Base-by-base conservation (phyloP, 2,888 invertebrate genomes). In the Clitarchus hookeri region DNA sequence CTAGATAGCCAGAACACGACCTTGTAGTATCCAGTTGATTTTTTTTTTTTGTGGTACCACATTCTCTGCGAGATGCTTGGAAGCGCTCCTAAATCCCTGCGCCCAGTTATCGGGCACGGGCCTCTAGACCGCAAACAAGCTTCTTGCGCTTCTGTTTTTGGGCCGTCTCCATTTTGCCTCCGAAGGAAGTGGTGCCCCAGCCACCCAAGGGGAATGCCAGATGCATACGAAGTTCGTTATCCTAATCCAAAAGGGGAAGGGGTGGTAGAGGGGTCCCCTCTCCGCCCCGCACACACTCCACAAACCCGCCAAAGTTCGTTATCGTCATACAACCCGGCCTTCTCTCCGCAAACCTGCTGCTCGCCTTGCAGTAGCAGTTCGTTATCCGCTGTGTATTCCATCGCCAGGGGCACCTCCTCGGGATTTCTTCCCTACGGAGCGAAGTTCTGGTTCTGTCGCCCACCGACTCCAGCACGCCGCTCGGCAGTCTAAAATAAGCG, bases 221-320 rank as follows among this genome's bases (percentile, higher is more conserved):
- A 65, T 65, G 65, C 65, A 65, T 65, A 65, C 65, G 8, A 65
- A 65, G 65, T 65, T 65, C 65, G 65, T 65, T 65, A 65, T 65
- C 65, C 65, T 65, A 65, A 65, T 65, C 23, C 65, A 65, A n/a
- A 65, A n/a, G 16, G 65, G 65, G 8, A n/a, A 19, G 16, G 65
- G 65, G n/a, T 0, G 65, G 3, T 8, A 23, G n/a, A 23, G 8
- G 53, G 53, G 19, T 19, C 53, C 53, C 53, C 53, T 19, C 53
- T 19, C 8, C 4, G 12, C 53, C 53, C 53, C 53, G 19, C 13
- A 53, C 19, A 12, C 53, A 6, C 19, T 23, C 65, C 23, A n/a
- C n/a, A 65, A 65, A 6, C n/a, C 65, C 12, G 0, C 65, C 0
- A 8, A 65, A 65, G 65, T 65, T 65, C 65, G 65, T 65, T 65